Evolutionary conservation across 2,113 vertebrate genomes (phyloP).

Genomic region (Gymnobelideus leadbeateri): DNA sequence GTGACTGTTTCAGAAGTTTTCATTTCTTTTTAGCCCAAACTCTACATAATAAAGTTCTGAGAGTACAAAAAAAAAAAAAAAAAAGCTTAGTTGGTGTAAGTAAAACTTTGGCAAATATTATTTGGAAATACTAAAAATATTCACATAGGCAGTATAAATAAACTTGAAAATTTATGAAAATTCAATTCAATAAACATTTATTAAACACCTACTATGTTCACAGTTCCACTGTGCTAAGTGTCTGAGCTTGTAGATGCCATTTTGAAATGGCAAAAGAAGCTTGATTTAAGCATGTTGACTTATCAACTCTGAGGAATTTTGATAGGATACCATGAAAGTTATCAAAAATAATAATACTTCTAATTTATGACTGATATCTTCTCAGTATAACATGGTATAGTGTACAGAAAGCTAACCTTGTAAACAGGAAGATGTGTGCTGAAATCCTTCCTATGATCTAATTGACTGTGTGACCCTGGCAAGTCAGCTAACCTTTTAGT

Average conservation of each 20-base stretch:
- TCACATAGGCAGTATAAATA: conserved; percentile 19
- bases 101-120: conserved; percentile 22
- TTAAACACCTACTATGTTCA: not conserved
- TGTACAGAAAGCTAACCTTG: not conserved
- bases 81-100: conserved; percentile 17
- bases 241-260: not conserved
- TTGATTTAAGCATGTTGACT: conserved; percentile 2
- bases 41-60: conserved; percentile 85
- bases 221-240: not conserved
- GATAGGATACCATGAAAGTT: not conserved
- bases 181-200: not conserved
- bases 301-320: not conserved
- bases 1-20: conserved; percentile 75
- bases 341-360: conserved; percentile 6
- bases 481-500: not conserved
- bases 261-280: conserved; percentile 26
- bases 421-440: not conserved
- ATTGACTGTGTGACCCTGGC: not conserved
- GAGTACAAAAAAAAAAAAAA: conserved; percentile 46
- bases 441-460: not conserved
- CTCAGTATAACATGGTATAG: not conserved
- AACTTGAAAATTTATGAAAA: conserved; percentile 40
- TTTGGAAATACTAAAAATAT: conserved; percentile 21
- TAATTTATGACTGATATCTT: conserved; percentile 7
- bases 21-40: conserved; percentile 74